These are phyloP conservation scores for Nemotelus nigrinus DNA, from an alignment of 2,888 invertebrate genomes.

Conservation along the genomic window DNA sequence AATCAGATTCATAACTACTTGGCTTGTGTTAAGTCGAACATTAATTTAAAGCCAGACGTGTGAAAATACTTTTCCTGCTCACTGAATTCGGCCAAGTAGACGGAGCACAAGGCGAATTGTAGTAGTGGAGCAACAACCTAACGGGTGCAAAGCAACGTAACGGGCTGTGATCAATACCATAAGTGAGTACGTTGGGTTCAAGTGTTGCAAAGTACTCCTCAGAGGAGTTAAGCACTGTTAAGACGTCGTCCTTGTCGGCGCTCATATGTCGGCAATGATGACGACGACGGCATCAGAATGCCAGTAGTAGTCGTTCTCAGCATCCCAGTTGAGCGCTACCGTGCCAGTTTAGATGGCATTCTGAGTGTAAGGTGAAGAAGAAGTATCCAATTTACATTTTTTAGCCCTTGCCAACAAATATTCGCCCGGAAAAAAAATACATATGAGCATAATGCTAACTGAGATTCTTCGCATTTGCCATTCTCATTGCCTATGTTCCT, in stretches of 20 bases:
- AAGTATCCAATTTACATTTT: slow-evolving; percentile 48
- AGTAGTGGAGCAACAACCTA: slow-evolving; percentile 37
- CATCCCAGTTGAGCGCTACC: neutral
- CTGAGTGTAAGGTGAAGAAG: slow-evolving; percentile 41
- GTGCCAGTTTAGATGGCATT: slow-evolving; percentile 13
- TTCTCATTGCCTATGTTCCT: neutral
- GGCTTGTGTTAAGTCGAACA: too few relatives aligned
- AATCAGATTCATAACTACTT: too few relatives aligned
- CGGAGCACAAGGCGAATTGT: too few relatives aligned
- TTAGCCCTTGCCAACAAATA: slow-evolving; percentile 22
- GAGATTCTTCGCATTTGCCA: slow-evolving; percentile 42
- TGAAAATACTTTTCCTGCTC: too few relatives aligned
- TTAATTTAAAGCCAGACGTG: too few relatives aligned
- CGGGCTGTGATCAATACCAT: slow-evolving; percentile 47
- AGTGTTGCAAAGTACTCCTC: slow-evolving; percentile 47
- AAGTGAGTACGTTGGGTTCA: slow-evolving; percentile 49
- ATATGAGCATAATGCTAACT: slow-evolving; percentile 41
- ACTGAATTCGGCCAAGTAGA: too few relatives aligned
- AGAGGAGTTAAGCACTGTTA: slow-evolving; percentile 48
- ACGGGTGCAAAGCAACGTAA: slow-evolving; percentile 17
- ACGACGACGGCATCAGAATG: neutral
- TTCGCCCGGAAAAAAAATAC: slow-evolving; percentile 17
- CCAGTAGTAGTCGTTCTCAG: neutral
- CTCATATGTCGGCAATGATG: slow-evolving; percentile 36
- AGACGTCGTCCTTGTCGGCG: slow-evolving; percentile 38